Percentiles rank a stretch among this genome's conserved stretches.
These are phyloP conservation scores for Albula goreensis DNA, from an alignment of 2,113 vertebrate species.

Conservation along the genomic window DNA sequence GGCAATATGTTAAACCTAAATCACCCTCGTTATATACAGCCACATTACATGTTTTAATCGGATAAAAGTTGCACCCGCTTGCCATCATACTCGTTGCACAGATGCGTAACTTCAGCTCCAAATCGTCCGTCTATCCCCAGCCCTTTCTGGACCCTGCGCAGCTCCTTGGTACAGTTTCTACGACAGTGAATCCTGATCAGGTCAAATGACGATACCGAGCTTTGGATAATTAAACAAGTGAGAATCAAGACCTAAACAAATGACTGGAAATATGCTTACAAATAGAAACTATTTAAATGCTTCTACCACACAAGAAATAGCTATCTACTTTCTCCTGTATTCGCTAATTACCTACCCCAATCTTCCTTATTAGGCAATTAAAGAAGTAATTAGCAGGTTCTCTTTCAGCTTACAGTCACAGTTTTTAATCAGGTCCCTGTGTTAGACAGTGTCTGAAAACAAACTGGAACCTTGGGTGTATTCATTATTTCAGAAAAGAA, in stretches of 20 bases:
- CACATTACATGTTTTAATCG: not conserved
- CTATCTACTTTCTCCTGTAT: not conserved
- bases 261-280: not conserved
- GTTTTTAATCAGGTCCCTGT: not conserved
- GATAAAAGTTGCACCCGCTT: not conserved
- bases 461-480: constrained; percentile 12
- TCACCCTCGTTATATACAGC: not conserved
- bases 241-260: not conserved
- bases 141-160: not conserved
- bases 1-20: not conserved
- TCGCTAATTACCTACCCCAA: not conserved
- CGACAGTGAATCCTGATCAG: not conserved
- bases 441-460: constrained; percentile 15
- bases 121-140: not conserved
- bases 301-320: not conserved
- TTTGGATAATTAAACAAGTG: not conserved
- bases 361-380: constrained; percentile 16
- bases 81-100: not conserved
- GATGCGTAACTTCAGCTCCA: not conserved
- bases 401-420: constrained; percentile 23
- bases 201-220: not conserved
- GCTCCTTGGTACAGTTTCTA: not conserved
- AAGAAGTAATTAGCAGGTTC: constrained; percentile 25
- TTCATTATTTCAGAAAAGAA: constrained; percentile 18
- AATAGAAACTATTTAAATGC: not conserved